Conservation (phyloP, 2,888 invertebrate genomes). For the Apotomis capreana region DNA sequence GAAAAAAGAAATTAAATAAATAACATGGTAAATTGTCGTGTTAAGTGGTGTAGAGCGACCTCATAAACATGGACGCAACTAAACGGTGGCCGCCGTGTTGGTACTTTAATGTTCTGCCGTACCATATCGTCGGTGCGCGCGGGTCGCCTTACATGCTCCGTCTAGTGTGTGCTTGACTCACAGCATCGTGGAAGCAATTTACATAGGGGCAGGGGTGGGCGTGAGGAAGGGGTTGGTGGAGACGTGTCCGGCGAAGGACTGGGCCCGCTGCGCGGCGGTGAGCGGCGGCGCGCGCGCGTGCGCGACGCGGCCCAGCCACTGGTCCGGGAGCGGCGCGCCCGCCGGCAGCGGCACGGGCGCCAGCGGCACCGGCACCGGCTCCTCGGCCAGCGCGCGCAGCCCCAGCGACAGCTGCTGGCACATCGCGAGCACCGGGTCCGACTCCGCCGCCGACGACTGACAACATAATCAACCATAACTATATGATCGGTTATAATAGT, state of each 20-base stretch:
- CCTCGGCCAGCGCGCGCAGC: conserved; percentile 88
- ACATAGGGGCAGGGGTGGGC: conserved; percentile 50
- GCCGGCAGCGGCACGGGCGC: conserved; percentile 52
- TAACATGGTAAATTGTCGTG: too few species aligned
- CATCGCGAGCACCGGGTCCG: conserved; percentile 88
- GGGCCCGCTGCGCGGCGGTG: conserved; percentile 62
- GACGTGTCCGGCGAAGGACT: conserved; percentile 63
- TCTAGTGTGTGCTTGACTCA: too few species aligned
- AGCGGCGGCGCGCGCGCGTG: conserved; percentile 85
- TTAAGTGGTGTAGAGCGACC: too few species aligned
- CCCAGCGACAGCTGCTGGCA: conserved; percentile 91
- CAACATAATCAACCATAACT: not conserved
- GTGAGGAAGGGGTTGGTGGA: conserved; percentile 62
- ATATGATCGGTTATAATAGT: too few species aligned
- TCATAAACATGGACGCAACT: too few species aligned
- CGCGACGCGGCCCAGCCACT: conserved; percentile 49
- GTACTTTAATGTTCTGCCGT: too few species aligned
- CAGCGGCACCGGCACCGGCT: conserved; percentile 60
- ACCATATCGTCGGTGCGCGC: too few species aligned
- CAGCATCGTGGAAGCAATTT: conserved; percentile 19
- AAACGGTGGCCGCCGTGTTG: too few species aligned
- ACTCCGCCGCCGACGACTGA: conserved; percentile 40
- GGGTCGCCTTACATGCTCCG: too few species aligned
- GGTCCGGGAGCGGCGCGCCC: conserved; percentile 56
- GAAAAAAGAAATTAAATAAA: too few species aligned